Conservation (phyloP, 2,113 vertebrate genomes). For the Macroglossus sobrinus region DNA sequence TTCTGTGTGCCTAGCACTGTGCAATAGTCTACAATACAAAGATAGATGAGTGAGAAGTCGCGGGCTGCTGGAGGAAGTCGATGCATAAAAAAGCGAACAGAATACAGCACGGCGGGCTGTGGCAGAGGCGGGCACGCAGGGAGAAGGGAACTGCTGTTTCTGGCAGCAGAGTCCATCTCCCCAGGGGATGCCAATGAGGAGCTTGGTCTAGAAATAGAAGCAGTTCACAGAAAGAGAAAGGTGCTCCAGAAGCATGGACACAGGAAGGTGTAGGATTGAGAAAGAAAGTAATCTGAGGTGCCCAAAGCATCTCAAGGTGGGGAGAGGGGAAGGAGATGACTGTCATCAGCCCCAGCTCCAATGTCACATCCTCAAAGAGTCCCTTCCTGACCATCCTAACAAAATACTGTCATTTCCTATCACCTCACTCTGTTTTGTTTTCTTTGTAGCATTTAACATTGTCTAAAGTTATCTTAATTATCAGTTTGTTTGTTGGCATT, state of each 20-base stretch:
- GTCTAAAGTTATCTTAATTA: background rate
- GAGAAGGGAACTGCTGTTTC: background rate
- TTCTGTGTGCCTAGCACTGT: conserved; percentile 41
- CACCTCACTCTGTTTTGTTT: background rate
- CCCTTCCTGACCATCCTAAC: background rate
- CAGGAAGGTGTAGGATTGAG: background rate
- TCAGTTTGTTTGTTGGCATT: background rate
- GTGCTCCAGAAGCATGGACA: background rate
- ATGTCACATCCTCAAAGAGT: background rate
- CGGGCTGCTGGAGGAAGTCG: background rate
- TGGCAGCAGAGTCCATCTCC: background rate
- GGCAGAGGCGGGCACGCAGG: background rate
- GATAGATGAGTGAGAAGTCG: background rate
- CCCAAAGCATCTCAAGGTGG: background rate
- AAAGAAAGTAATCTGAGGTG: background rate
- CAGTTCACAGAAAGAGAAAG: background rate
- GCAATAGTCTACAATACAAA: background rate
- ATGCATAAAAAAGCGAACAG: background rate
- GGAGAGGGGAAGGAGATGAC: background rate
- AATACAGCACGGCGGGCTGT: background rate
- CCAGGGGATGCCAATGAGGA: background rate
- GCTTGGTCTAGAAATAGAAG: background rate
- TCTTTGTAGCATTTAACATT: background rate
- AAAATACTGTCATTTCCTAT: background rate
- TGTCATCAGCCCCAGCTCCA: background rate